These are phyloP conservation scores for Spicauda simplicius DNA, from an alignment of 2,888 invertebrate species.

Conservation along the genomic window DNA sequence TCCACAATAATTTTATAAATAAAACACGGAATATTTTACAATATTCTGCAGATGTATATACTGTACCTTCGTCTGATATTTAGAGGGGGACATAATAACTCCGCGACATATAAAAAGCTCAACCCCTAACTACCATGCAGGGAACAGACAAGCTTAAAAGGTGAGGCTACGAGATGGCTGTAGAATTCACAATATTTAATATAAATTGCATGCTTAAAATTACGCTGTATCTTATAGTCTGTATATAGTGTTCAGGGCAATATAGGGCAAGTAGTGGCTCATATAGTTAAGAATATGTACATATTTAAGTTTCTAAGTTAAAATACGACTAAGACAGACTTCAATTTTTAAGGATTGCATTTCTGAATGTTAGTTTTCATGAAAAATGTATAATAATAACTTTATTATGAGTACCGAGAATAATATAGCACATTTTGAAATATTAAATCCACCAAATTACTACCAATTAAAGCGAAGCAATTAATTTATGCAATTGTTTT, in stretches of 20 bases:
- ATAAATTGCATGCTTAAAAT: slow-evolving; percentile 35
- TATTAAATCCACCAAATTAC: background rate
- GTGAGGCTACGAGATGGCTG: slow-evolving; percentile 71
- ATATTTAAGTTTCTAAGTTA: too few relatives aligned
- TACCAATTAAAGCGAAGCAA: background rate
- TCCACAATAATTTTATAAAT: too few relatives aligned
- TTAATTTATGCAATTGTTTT: background rate
- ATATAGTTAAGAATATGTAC: background rate
- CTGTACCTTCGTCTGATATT: slow-evolving; percentile 70
- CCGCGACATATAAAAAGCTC: slow-evolving; percentile 50
- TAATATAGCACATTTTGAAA: background rate
- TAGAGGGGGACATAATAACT: slow-evolving; percentile 41
- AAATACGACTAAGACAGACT: too few relatives aligned
- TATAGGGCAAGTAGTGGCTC: background rate
- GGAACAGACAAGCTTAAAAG: slow-evolving; percentile 48
- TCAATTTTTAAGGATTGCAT: too few relatives aligned
- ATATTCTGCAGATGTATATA: slow-evolving; percentile 43
- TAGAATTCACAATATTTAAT: slow-evolving; percentile 69
- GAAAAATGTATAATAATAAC: too few relatives aligned
- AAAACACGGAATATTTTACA: background rate
- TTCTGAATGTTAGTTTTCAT: too few relatives aligned
- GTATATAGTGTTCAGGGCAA: background rate
- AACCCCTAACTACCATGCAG: slow-evolving; percentile 71
- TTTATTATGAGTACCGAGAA: too few relatives aligned
- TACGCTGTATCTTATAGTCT: background rate